Base-by-base conservation (phyloP, 2,888 invertebrate genomes). In the Barypeithes pellucidus region DNA sequence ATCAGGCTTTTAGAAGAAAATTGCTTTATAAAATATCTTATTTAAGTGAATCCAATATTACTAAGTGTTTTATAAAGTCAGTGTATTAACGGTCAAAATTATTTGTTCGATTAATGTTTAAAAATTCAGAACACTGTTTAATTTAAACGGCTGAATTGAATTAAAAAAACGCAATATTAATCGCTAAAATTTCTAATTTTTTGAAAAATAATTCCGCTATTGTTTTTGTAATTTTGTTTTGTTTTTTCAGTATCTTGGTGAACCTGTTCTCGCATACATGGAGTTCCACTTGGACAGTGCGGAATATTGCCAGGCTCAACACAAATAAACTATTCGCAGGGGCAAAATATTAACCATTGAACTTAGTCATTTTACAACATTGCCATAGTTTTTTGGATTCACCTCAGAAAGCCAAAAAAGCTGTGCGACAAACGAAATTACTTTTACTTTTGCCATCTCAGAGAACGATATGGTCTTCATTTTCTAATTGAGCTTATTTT, bases 291-390 rank as follows among this genome's bases (percentile, higher is more conserved):
- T 96, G 93, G 96, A 96, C 92, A 96, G 96, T 89, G 95, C 96
- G 91, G 96, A 97, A 91, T 97, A 96, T 92, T 97, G 97, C 94
- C 96, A 96, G 92, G 96, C 96, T 89, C 97, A 97, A 94, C 96
- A 96, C 96, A 95, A 95, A 95, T 95, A 95, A 92, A 84, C 79
- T 78, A 76, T 72, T 73, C 52, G 50, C 43, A 57, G 41, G 50
- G 43, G 72, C 72, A 63, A 63, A 72, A 72, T 43, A 39, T 47
- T 41, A 72, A 62, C 68, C 67, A 76, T 16, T 54, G 76, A 68
- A 75, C 68, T 77, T 79, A 81, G 80, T 81, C 80, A 80, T 81
- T 80, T 77, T 78, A 77, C 77, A 76, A 77, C 75, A 77, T 79
- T 79, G 79, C 79, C 80, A 81, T 81, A 79, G 65, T 76, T 68